Conservation (phyloP, 1,140 invertebrate species). For the Tetramorium simillimum region DNA sequence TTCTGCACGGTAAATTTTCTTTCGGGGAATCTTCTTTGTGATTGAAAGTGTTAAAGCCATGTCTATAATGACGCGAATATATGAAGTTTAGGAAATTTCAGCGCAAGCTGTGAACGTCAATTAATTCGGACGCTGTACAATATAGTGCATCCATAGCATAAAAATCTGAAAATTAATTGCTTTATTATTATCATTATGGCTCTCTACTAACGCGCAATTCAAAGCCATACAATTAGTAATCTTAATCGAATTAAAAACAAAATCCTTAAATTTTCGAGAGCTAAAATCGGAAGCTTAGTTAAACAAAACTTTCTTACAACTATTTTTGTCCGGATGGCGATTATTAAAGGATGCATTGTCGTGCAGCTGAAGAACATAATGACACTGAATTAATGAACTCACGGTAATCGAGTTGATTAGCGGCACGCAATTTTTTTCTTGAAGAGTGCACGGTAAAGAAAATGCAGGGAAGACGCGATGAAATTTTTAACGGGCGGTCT, state of each 20-base stretch:
- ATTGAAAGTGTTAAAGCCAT: background rate
- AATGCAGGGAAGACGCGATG: slow-evolving; percentile 34
- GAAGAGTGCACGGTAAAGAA: background rate
- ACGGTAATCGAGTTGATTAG: slow-evolving; percentile 31
- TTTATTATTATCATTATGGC: background rate
- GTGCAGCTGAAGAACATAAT: background rate
- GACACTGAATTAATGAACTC: slow-evolving; percentile 24
- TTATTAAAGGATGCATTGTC: background rate
- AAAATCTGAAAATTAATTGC: background rate
- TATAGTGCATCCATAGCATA: background rate
- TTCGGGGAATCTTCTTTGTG: slow-evolving; percentile 32
- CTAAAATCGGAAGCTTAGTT: background rate
- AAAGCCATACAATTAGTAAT: background rate
- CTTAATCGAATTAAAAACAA: background rate
- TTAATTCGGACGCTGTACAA: background rate
- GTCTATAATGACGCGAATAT: background rate
- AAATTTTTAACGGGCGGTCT: slow-evolving; percentile 55
- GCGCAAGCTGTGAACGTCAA: background rate
- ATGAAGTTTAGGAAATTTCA: background rate
- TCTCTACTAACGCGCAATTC: background rate
- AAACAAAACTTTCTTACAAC: background rate
- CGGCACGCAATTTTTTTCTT: slow-evolving; percentile 46
- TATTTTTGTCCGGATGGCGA: background rate
- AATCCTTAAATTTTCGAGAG: background rate
- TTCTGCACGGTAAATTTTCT: slow-evolving; percentile 43